Evolutionary conservation across 2,113 vertebrate species (phyloP), one percentile per base, ranked within the genome.

Genomic region (Spea multiplicata): DNA sequence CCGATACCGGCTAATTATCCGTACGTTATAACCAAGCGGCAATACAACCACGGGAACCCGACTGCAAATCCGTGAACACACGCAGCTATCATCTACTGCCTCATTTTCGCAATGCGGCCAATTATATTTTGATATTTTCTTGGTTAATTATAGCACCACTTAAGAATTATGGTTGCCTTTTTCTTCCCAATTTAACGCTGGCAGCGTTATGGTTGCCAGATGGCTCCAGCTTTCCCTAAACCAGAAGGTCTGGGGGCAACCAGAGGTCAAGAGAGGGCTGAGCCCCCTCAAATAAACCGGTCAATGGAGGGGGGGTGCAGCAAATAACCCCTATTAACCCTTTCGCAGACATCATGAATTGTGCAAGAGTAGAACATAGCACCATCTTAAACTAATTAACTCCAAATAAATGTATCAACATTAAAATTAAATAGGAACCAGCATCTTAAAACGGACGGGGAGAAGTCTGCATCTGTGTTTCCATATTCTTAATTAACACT

Each of bases 401-500:
- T 8, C 6, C 6, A 53, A 4, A 59, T 12, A 59, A 59, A 59
- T 12, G 14, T 12, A 4, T 13, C 55, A 59, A 8, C 8, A 4
- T 13, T 13, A 59, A 59, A 8, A 59, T 13, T 13, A 59, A 59
- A 59, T 10, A 59, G 10, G 6, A 53, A 8, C 50, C 50, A 53
- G 50, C 10, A 53, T 53, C 30, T 30, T 30, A 30, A 30, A 30
- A 30, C 30, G 30, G 30, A 30, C 30, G 30, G 30, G 2, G 30
- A 64, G 48, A 44, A 53, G 13, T 46, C 9, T 17, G 17, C 12
- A 44, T 50, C 68, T 53, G 17, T 47, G 48, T 55, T 55, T 65
- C 55, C 44, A 78, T 78, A 30, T 72, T 78, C 61, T 61, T 72
- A 78, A 78, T 78, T 78, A 78, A 72, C 59, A 72, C 59, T 61